Evolutionary conservation across 2,113 vertebrate species (phyloP), one percentile per base, ranked within the genome.

Genomic region (Morone chrysops): DNA sequence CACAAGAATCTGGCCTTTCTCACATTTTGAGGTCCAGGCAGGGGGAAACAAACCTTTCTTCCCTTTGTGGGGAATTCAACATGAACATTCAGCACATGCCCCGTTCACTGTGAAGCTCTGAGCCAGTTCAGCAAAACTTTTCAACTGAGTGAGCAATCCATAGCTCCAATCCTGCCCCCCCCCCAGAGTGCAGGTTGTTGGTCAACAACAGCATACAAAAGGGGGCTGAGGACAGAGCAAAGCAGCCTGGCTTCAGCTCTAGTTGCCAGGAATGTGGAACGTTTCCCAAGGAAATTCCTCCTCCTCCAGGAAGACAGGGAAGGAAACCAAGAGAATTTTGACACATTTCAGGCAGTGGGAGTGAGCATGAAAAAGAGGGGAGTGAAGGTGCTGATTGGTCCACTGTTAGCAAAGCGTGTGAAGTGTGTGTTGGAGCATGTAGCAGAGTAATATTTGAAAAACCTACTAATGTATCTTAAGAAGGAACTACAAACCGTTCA

Each of bases 271-370:
- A 95, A 94, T 93, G 90, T 74, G 53, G 83, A 89, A 89, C 66
- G 83, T 80, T 92, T 93, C 90, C 82, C 78, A 91, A 91, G 93
- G 92, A 95, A 93, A 94, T 91, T 89, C 92, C 87, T 86, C 80
- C 87, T 89, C 54, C 90, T 89, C 53, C 78, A 91, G 92, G 92
- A 94, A 94, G 87, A 47, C 75, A 75, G 38, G 79, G 90, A 90
- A 92, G 93, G 92, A 93, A 93, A 88, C 87, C 75, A 63, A 83
- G 70, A 86, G 76, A 82, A 83, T 81, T 92, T 88, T 90, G 89
- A 90, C 88, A 92, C 90, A 89, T 92, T 87, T 89, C 50, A 79
- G 70, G 67, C 81, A 87, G 87, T 78, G 86, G 84, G 89, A 90
- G 82, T 84, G 73, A 79, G 77, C 72, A 71, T 50, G 67, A 78